These are phyloP conservation scores for Cyprinodon variegatus DNA, from an alignment of 2,113 vertebrate species.

Conservation along the genomic window DNA sequence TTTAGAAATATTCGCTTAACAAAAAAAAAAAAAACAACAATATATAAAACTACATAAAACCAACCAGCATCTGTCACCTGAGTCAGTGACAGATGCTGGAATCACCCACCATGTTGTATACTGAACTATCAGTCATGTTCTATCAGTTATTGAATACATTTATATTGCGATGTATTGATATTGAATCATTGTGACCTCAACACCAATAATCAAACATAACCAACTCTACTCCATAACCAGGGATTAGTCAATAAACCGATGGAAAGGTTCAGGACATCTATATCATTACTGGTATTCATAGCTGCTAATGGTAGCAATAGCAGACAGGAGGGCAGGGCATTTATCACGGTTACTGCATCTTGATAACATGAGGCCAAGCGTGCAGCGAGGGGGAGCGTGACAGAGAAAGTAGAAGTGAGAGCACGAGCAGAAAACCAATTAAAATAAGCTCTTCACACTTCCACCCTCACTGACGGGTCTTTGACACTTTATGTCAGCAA, in stretches of 20 bases:
- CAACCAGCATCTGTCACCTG: too few relatives aligned
- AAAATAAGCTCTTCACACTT: not conserved
- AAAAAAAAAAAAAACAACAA: too few relatives aligned
- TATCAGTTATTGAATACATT: too few relatives aligned
- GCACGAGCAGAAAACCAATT: constrained; percentile 18
- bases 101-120: too few relatives aligned
- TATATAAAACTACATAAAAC: too few relatives aligned
- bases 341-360: not conserved
- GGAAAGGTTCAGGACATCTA: not conserved
- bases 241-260: not conserved
- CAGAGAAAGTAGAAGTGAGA: constrained; percentile 17
- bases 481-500: not conserved
- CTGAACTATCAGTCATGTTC: too few relatives aligned
- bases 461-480: too few relatives aligned
- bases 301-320: not conserved
- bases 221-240: not conserved
- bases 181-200: not conserved
- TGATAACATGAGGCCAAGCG: constrained; percentile 3
- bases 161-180: too few relatives aligned
- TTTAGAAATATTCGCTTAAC: too few relatives aligned
- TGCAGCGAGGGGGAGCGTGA: not conserved
- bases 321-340: not conserved
- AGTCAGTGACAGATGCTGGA: too few relatives aligned
- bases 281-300: not conserved
- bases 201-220: not conserved